Evolutionary conservation across 2,797 vertebrate genomes (phyloP).

Genomic region (Lacerta agilis): DNA sequence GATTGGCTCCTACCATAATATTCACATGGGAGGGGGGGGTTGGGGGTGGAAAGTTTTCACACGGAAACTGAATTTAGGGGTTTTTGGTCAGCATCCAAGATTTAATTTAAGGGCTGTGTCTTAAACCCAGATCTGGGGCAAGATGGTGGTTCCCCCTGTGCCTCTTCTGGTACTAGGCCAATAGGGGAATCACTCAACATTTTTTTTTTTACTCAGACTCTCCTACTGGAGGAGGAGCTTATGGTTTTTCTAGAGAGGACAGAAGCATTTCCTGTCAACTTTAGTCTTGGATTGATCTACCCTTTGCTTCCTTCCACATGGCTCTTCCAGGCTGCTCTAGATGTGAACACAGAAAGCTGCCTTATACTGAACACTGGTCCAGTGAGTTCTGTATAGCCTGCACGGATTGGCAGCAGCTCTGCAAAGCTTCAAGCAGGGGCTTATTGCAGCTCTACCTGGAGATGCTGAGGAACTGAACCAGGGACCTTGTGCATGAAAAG

Average conservation of each 20-base stretch:
- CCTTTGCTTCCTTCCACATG: too few relatives aligned
- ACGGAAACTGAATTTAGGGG: neutral
- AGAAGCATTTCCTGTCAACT: neutral
- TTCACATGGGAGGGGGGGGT: neutral
- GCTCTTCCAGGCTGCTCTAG: too few relatives aligned
- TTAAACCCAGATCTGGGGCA: neutral
- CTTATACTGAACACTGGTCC: too few relatives aligned
- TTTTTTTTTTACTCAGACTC: neutral
- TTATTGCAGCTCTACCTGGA: too few relatives aligned
- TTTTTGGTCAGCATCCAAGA: neutral
- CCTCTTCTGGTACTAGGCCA: neutral
- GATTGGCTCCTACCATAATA: conserved; percentile 30
- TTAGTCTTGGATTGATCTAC: neutral
- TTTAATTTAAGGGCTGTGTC: neutral
- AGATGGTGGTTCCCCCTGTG: neutral
- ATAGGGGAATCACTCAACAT: too few relatives aligned
- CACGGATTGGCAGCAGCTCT: too few relatives aligned
- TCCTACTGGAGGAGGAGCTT: neutral
- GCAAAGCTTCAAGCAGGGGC: too few relatives aligned
- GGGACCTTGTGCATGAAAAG: too few relatives aligned
- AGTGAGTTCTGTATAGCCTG: too few relatives aligned
- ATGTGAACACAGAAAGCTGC: too few relatives aligned
- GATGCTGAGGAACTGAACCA: too few relatives aligned
- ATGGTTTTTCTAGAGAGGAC: neutral
- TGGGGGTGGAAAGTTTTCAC: neutral